Evolutionary conservation across 1,140 invertebrate species (phyloP), one percentile per base, ranked within the genome.

Genomic region (Meteorus sp.): DNA sequence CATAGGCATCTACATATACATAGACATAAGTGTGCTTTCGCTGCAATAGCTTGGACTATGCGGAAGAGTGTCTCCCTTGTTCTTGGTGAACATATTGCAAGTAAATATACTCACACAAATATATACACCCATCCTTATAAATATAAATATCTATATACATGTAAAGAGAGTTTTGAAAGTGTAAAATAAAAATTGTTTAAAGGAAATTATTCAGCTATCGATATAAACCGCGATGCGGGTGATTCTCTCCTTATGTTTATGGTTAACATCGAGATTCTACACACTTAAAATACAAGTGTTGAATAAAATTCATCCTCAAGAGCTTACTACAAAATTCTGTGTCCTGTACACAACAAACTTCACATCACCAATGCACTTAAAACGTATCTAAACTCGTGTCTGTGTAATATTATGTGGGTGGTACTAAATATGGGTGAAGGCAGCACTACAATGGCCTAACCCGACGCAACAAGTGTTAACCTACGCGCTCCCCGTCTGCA

Each of bases 371-470:
- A 19, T 19, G 6, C 17, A 51, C 27, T 17, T n/a, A 37, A 3
- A 17, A 31, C 19, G 27, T 43, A 56, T 50, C 13, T 47, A 50
- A 3, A 9, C 9, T 22, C 59, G 50, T 44, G 31, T 57, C 27
- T 37, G 60, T 60, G 62, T 66, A 65, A 63, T 60, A 60, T 61
- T 52, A 54, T 59, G 69, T 69, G 61, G 70, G 70, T 67, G 69
- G 66, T 37, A 62, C 60, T 63, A 64, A 72, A 71, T n/a, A 72
- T 72, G 61, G 69, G 70, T 71, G 67, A 72, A 72, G 69, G 69
- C 61, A 69, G 68, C 39, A n/a, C 20, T 53, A 69, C 66, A 67
- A 68, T 70, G 60, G 56, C 52, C 43, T 50, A 52, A 39, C 45
- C 41, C 63, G 51, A 65, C 44, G 66, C 65, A 66, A 70, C 67